Base-by-base conservation (phyloP, 2,113 vertebrate genomes). In the Mola mola region DNA sequence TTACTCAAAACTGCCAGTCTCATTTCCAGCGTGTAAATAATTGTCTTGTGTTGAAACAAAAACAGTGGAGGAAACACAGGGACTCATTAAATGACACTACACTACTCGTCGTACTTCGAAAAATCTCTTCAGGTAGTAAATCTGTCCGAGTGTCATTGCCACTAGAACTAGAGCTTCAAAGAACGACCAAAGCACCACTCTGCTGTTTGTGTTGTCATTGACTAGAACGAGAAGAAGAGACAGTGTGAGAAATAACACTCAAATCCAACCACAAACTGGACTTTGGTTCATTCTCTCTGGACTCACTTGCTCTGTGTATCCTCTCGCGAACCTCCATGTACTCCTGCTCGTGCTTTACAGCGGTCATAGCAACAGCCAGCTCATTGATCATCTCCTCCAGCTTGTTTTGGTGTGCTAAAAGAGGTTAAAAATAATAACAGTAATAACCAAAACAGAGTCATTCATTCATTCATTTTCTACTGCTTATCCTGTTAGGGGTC, bases 111-210 rank as follows among this genome's bases (percentile, higher is more conserved):
- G 95, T 74, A 99, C 97, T 95, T 99, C 97, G 52, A 99, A 99
- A 93, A 99, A 99, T 90, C 97, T 96, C 95, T 99, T 99, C 94
- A 99, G 93, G 82, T 99, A 99, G 93, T 98, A 99, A 94, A 99
- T 99, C 90, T 99, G 97, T 96, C 97, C 97, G 44, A 99, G 91
- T 51, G 97, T 99, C 97, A 99, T 99, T 73, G 97, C 97, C 85
- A 99, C 96, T 88, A 99, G 91, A 87, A 99, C 97, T 74, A 99
- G 95, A 25, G 97, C 97, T 93, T 99, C 97, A 25, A 98, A 99
- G 93, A 99, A 99, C 5, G 97, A 98, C 97, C 97, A 99, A 44
- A 99, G 95, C 55, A 99, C 97, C 92, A 99, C 97, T 91, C 97
- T 93, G 95, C 97, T 99, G 93, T 99, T 99, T 75, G 97, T 99